phyloP scores from a whole-genome alignment of 2,113 vertebrate species.

The Xiphorhynchus elegans region DNA sequence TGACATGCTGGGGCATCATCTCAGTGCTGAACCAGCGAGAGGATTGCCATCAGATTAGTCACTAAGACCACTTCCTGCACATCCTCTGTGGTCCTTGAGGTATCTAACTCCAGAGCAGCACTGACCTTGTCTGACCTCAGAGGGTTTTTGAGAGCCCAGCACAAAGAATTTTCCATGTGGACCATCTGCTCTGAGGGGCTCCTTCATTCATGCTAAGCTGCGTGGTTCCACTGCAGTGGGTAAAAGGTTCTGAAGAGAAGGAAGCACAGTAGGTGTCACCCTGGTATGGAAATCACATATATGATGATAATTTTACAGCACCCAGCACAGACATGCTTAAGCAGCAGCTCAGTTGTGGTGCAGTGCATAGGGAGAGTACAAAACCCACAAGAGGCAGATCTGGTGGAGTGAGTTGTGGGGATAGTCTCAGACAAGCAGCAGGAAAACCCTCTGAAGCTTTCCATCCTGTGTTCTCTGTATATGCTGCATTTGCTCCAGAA shows the following conservation, averaged over 20 bases:
- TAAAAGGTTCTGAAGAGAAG: background rate
- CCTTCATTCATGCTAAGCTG: background rate
- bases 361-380: background rate
- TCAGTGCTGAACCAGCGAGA: background rate
- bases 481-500: conserved; percentile 41
- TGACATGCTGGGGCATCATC: rapidly evolving
- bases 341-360: background rate
- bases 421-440: background rate
- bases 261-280: background rate
- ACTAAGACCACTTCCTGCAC: background rate
- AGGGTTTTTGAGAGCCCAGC: background rate
- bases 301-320: background rate
- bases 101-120: rapidly evolving
- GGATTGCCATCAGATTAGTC: conserved; percentile 12
- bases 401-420: background rate
- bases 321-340: background rate
- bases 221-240: background rate
- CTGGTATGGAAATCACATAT: background rate
- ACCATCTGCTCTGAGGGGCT: background rate
- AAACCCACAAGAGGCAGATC: background rate
- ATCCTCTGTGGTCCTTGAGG: background rate
- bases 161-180: background rate
- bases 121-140: background rate
- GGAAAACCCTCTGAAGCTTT: conserved; percentile 8
- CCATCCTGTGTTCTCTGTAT: background rate